Base-by-base conservation (phyloP, 2,797 vertebrate genomes). In the Pogonophryne albipinna region DNA sequence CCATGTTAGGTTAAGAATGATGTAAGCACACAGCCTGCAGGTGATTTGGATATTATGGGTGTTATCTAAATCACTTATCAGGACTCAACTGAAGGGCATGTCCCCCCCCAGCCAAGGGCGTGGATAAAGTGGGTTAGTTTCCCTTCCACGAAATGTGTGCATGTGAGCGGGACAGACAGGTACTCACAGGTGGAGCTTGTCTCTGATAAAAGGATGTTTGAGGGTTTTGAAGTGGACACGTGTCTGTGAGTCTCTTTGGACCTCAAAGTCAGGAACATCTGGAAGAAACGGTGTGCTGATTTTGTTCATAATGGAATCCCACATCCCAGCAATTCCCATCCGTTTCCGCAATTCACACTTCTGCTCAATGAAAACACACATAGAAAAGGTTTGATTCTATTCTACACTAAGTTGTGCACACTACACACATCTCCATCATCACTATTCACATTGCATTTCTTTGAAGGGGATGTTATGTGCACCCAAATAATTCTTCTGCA, bases 101-200 rank as follows among this genome's bases (percentile, higher is more conserved):
- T 10, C 16, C 47, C 44, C 42, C 42, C 38, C 45, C 20, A 17
- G 60, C 15, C 65, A 78, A 68, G 34, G 58, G 6, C 9, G 1
- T n/a, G 65, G 65, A 27, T 9, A 2, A 68, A 58, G 45, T 27
- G 46, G 19, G n/a, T 72, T 53, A 14, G 16, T 23, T 46, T 70
- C 1, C 6, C 16, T 51, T 58, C 17, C 49, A 46, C 42, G 38
- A 46, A n/a, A 8, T 50, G 56, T 64, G 59, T 27, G 49, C n/a
- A 27, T 61, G 19, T 65, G 50, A 44, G 45, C 57, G 58, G 53
- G 65, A 55, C 44, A 17, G 4, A 46, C 10, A 16, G 66, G 52
- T 67, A 96, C 97, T 98, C 91, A 99, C 98, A 99, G 93, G 85
- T 99, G 95, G 73, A 98, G 95, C 84, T 98, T 98, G 83, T 99